Percentiles rank a stretch among this genome's conserved stretches.
Evolutionary conservation across 2,797 vertebrate species (phyloP).

Genomic region (Falco columbarius): DNA sequence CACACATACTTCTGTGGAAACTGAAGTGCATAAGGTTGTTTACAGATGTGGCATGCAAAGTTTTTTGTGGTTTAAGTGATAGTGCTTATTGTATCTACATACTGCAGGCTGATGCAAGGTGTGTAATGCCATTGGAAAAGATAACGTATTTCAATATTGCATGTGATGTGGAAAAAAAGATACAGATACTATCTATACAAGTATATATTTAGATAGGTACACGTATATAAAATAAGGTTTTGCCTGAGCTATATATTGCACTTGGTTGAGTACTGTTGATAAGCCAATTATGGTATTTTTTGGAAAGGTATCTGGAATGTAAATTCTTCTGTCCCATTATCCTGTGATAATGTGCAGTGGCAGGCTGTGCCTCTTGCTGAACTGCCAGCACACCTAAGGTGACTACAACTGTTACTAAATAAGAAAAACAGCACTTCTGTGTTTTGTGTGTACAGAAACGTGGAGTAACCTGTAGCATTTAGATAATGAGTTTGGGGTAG

Average conservation of each 20-base stretch:
- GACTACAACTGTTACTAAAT: conserved; percentile 25
- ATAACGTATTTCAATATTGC: conserved; percentile 29
- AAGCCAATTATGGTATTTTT: conserved; percentile 65
- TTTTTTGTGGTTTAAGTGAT: conserved; percentile 1
- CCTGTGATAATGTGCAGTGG: conserved; percentile 36
- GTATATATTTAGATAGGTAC: not conserved
- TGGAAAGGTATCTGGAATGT: conserved; percentile 43
- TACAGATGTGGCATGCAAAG: not conserved
- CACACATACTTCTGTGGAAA: conserved; percentile 30
- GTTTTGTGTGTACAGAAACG: not conserved
- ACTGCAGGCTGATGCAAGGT: conserved; percentile 19
- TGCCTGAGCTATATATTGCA: conserved; percentile 39
- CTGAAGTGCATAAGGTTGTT: conserved; percentile 6
- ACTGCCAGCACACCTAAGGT: not conserved
- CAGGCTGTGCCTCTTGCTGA: conserved; percentile 19
- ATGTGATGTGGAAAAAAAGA: not conserved
- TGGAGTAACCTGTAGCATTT: conserved; percentile 41
- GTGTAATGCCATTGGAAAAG: conserved; percentile 35
- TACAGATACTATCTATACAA: not conserved
- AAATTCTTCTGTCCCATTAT: conserved; percentile 58
- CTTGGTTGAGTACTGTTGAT: conserved; percentile 65
- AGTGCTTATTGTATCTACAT: not conserved
- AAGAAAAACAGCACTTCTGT: conserved; percentile 12
- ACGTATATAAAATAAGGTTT: not conserved
- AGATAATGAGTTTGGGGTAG: conserved; percentile 41